Conservation (phyloP, 2,797 vertebrate species). For the Graptemys geographica region DNA sequence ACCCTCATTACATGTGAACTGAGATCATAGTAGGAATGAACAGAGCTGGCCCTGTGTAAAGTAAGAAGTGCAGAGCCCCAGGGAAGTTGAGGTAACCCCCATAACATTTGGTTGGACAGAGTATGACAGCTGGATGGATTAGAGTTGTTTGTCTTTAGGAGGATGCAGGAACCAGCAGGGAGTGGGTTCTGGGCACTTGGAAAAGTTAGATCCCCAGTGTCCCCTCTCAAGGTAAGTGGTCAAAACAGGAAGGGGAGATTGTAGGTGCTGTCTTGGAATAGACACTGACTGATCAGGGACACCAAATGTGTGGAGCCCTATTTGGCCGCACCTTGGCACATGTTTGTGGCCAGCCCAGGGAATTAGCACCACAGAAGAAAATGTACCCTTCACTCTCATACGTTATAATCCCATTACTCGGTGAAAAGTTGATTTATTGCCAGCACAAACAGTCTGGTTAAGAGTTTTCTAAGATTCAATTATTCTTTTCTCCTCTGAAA, state of each 20-base stretch:
- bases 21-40: accelerated
- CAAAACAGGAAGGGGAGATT: not conserved
- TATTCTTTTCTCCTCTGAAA: not conserved
- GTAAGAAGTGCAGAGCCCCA: not conserved
- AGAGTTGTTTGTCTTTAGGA: not conserved
- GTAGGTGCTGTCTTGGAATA: not conserved
- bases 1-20: not conserved
- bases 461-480: slow-evolving; percentile 4
- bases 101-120: accelerated
- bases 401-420: slow-evolving; percentile 28
- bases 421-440: not conserved
- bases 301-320: not conserved
- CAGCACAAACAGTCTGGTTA: slow-evolving; percentile 37
- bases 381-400: not conserved
- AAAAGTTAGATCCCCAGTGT: not conserved
- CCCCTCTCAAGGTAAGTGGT: not conserved
- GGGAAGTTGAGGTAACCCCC: accelerated
- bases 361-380: not conserved
- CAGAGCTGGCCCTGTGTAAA: not conserved
- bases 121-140: not conserved
- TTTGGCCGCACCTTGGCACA: accelerated
- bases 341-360: slow-evolving; percentile 8
- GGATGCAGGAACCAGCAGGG: not conserved
- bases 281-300: not conserved
- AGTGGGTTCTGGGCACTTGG: not conserved